Base-by-base conservation (phyloP, 2,888 invertebrate genomes). In the Trichogramma evanescens region DNA sequence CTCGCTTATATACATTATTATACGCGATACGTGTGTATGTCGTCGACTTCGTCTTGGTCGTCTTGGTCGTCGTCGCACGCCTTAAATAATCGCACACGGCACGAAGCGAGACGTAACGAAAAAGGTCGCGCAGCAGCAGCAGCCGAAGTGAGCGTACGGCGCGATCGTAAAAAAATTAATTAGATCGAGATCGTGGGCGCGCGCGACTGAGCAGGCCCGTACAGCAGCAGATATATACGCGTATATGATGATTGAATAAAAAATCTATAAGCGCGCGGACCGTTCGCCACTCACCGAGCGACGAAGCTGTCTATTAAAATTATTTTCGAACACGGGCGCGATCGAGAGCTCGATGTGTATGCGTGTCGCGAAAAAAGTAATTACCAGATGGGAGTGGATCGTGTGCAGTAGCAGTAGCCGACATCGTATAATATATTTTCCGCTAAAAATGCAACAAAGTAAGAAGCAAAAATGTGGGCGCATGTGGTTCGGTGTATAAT, bases 81-180 rank as follows among this genome's bases (percentile, higher is more conserved):
- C 26, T 26, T 26, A 26, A 26, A 26, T 26, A 26, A 26, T 26
- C 26, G 26, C 26, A 26, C 1, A 26, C 26, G 26, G 26, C 26
- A 26, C 26, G 26, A 26, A 26, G 26, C 26, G 26, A 26, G 26
- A 26, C 50, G 39, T 50, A 41, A 10, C 4, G 42, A 50, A 50
- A 40, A 39, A 39, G 8, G 13, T 2, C 41, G 26, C 43, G 42
- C 44, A 39, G 40, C 26, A 51, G 39, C 40, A 26, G 46, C 26
- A n/a, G 9, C 48, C 50, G 52, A 53, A 48, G 49, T 44, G 60
- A 49, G 50, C 44, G 8, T 9, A 38, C 48, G 40, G 9, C 4
- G 41, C 5, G 38, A 38, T 62, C 58, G 63, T 66, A 69, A 72
- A 73, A 70, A 73, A 73, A 71, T 73, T 73, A 73, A 75, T 74